Conservation (phyloP, 2,113 vertebrate species). For the Thunnus maccoyii region DNA sequence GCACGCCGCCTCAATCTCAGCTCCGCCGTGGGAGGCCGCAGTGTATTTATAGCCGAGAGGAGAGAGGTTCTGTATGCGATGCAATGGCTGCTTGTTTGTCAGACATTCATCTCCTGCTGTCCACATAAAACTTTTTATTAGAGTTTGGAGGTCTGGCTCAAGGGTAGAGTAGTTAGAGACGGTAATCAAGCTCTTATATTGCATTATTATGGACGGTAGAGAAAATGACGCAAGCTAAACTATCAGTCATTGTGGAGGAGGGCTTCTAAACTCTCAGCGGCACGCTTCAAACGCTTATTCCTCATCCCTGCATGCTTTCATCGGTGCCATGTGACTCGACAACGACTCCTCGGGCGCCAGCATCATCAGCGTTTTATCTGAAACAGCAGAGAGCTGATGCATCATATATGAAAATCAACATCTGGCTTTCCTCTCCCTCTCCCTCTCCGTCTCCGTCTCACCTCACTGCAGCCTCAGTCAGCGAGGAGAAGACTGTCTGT, state of each 20-base stretch:
- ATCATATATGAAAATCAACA: constrained; percentile 18
- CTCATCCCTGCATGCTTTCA: background rate
- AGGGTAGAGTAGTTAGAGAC: background rate
- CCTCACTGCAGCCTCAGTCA: background rate
- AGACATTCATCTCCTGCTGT: constrained; percentile 15
- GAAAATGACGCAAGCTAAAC: background rate
- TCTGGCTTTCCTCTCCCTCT: constrained; percentile 5
- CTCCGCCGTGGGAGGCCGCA: constrained; percentile 25
- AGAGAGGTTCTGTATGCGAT: constrained; percentile 13
- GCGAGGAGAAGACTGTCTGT: background rate
- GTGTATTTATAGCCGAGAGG: constrained; percentile 50
- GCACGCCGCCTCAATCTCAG: constrained; percentile 30
- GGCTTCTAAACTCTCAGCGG: background rate
- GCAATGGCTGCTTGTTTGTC: background rate
- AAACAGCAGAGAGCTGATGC: constrained; percentile 31
- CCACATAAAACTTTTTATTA: background rate
- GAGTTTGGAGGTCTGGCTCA: constrained; percentile 25
- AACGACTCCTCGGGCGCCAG: background rate
- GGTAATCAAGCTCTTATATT: background rate
- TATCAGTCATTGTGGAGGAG: background rate
- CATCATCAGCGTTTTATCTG: constrained; percentile 25
- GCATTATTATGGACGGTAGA: background rate
- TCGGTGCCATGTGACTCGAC: background rate
- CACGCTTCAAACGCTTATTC: background rate
- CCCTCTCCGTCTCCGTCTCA: background rate